Evolutionary conservation across 2,113 vertebrate genomes (phyloP).

Genomic region (Chunga burmeisteri): DNA sequence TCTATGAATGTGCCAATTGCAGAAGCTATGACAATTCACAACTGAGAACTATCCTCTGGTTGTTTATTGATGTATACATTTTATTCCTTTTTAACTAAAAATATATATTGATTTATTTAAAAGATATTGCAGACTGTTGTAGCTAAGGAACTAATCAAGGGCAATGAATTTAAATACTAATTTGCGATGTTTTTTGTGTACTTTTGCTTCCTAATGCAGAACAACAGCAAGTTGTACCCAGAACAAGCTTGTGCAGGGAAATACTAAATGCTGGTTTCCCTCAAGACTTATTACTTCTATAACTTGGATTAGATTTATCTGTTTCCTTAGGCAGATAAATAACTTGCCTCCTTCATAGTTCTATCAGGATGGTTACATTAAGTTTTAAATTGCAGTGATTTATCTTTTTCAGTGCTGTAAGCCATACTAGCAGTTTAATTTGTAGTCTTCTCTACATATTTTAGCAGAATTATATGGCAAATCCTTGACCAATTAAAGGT

Average conservation of each 20-base stretch:
- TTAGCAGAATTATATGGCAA: neutral
- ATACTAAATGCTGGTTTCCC: neutral
- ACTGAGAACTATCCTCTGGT: neutral
- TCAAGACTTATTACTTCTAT: neutral
- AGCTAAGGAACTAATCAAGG: neutral
- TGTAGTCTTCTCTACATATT: neutral
- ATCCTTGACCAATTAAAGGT: neutral
- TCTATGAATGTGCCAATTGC: neutral
- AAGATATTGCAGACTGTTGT: neutral
- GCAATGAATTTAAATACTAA: neutral
- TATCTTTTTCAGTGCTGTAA: neutral
- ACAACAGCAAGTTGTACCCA: neutral
- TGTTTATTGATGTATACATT: neutral
- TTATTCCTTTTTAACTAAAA: neutral
- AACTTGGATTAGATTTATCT: neutral
- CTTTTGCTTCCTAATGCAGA: neutral
- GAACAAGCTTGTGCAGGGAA: neutral
- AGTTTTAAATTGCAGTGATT: neutral
- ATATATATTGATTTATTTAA: neutral
- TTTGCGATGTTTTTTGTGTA: neutral
- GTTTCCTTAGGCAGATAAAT: neutral
- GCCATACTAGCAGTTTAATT: neutral
- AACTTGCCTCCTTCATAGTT: neutral
- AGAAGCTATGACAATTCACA: neutral
- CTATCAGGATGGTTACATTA: neutral